Conservation (phyloP, 2,113 vertebrate genomes). For the Ancistrus triradiatus region DNA sequence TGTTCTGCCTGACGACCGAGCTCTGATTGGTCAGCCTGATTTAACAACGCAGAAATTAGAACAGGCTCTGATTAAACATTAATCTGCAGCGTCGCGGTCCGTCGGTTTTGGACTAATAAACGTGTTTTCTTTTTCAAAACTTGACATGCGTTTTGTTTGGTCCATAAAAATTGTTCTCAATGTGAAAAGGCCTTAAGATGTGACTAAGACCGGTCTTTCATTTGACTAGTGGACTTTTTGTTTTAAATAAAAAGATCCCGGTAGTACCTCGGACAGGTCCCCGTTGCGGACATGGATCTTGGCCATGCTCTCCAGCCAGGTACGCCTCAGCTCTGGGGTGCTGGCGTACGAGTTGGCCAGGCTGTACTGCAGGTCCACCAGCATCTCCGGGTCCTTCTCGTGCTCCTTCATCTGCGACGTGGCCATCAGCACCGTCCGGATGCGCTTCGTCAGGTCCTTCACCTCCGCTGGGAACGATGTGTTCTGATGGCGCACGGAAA, state of each 20-base stretch:
- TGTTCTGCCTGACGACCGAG: too few relatives aligned
- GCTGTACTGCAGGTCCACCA: slow-evolving; percentile 97
- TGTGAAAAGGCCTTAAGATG: not conserved
- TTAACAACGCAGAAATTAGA: too few relatives aligned
- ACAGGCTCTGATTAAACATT: too few relatives aligned
- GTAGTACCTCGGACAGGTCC: slow-evolving; percentile 90
- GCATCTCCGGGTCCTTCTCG: slow-evolving; percentile 96
- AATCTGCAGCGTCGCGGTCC: too few relatives aligned
- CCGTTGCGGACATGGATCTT: slow-evolving; percentile 94
- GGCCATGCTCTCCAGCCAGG: slow-evolving; percentile 98
- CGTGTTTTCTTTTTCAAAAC: too few relatives aligned
- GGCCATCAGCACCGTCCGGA: slow-evolving; percentile 95
- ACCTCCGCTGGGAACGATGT: slow-evolving; percentile 92
- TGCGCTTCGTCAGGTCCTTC: slow-evolving; percentile 95
- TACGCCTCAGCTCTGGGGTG: slow-evolving; percentile 91
- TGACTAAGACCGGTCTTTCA: not conserved
- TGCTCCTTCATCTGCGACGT: slow-evolving; percentile 99
- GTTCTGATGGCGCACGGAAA: too few relatives aligned
- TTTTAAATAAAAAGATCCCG: not conserved
- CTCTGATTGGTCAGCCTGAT: too few relatives aligned
- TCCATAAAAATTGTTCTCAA: not conserved
- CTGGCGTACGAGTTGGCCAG: slow-evolving; percentile 96
- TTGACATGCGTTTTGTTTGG: not conserved
- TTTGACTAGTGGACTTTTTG: not conserved
- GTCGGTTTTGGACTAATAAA: too few relatives aligned